phyloP scores from a whole-genome alignment of 2,113 vertebrate genomes.

The Dendrocopos noguchii region DNA sequence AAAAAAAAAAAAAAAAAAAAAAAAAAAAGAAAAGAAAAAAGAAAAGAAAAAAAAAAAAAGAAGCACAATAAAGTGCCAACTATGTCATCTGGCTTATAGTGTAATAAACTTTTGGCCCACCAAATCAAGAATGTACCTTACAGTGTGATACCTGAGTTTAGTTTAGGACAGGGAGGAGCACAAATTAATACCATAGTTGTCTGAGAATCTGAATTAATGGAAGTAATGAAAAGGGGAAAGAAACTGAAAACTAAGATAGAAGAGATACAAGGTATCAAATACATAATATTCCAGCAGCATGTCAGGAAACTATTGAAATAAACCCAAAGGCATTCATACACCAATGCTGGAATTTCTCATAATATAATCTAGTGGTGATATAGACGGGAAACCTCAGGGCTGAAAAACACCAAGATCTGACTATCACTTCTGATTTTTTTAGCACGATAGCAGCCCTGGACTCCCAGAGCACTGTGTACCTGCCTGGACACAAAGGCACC shows the following conservation, averaged over 20 bases:
- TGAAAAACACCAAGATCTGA: fast-evolving
- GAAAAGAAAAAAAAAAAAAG: too few relatives aligned
- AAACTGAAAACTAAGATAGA: background rate
- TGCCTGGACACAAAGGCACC: background rate
- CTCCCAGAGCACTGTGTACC: fast-evolving
- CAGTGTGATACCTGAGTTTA: background rate
- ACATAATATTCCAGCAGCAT: background rate
- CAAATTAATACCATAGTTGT: background rate
- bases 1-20: background rate
- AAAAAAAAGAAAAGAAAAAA: background rate
- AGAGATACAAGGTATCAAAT: background rate
- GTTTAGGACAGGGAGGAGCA: background rate
- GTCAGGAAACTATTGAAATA: background rate
- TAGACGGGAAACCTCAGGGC: background rate
- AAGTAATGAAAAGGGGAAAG: background rate
- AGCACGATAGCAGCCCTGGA: background rate
- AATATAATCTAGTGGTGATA: background rate
- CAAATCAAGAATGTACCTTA: background rate
- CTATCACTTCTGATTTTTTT: background rate
- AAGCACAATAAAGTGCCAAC: background rate
- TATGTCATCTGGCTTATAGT: background rate
- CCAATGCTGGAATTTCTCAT: background rate
- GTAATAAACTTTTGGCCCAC: background rate
- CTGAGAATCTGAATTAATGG: background rate
- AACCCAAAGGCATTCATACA: background rate